Evolutionary conservation across 2,888 invertebrate genomes (phyloP).

Genomic region (Clostera curtula): DNA sequence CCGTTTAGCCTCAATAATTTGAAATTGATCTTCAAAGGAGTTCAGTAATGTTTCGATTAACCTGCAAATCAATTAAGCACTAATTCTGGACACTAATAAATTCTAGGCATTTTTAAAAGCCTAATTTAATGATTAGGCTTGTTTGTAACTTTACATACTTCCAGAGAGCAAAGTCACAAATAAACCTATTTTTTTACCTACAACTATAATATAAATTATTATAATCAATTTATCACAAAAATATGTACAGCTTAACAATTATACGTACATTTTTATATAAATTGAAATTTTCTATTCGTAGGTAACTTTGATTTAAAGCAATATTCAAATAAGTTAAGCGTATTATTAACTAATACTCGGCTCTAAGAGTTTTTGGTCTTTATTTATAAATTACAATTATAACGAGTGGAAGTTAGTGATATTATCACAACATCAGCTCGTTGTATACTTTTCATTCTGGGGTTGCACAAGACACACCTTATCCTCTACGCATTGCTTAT

Average conservation of each 20-base stretch:
- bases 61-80: too few relatives aligned
- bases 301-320: constrained; percentile 19
- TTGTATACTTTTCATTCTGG: constrained; percentile 47
- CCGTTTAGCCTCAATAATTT: too few relatives aligned
- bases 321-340: constrained; percentile 31
- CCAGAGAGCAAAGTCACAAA: too few relatives aligned
- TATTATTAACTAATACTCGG: constrained; percentile 26
- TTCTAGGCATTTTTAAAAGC: constrained; percentile 23
- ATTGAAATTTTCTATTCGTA: constrained; percentile 5
- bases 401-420: constrained; percentile 38
- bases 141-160: too few relatives aligned
- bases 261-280: constrained; percentile 24
- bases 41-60: too few relatives aligned
- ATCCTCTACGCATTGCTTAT: constrained; percentile 32
- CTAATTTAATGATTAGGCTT: too few relatives aligned
- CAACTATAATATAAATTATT: constrained; percentile 18
- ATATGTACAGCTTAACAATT: constrained; percentile 39
- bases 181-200: too few relatives aligned
- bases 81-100: too few relatives aligned
- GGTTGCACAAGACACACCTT: constrained; percentile 42
- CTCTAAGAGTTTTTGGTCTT: constrained; percentile 26
- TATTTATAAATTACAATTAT: too few relatives aligned
- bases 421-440: constrained; percentile 41
- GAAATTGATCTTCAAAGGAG: too few relatives aligned
- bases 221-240: constrained; percentile 27